Percentiles rank a stretch among this genome's conserved stretches.
Evolutionary conservation across 1,140 invertebrate species (phyloP).

Genomic region (Myzus persicae): DNA sequence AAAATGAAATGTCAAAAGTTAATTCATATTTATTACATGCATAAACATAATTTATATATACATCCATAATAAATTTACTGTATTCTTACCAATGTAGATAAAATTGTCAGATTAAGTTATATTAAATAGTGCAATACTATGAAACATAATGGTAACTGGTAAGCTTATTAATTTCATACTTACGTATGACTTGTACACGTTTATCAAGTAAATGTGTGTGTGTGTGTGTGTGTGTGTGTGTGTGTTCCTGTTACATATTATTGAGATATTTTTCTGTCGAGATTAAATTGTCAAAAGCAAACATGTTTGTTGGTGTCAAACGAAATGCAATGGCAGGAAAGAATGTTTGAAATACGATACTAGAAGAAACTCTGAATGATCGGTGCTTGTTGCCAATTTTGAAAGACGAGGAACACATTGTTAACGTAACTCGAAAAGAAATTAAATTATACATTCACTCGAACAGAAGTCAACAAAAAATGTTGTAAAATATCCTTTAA

Average conservation of each 20-base stretch:
- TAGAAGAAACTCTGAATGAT: neutral
- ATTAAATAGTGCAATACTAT: neutral
- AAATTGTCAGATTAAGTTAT: neutral
- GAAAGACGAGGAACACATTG: neutral
- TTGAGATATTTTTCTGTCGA: neutral
- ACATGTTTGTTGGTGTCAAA: neutral
- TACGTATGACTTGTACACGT: neutral
- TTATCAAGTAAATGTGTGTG: neutral
- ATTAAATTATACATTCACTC: constrained; percentile 21
- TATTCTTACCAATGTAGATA: neutral
- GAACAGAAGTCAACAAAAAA: neutral
- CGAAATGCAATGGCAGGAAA: neutral
- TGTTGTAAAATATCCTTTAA: neutral
- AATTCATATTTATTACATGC: too few species aligned
- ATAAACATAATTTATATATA: too few species aligned
- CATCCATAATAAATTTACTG: neutral
- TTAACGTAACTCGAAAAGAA: neutral
- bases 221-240: neutral
- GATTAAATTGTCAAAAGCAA: constrained; percentile 25
- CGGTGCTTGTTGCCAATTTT: neutral
- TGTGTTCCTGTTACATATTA: neutral
- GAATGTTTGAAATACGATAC: constrained; percentile 20
- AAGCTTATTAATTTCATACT: neutral
- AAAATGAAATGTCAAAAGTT: too few species aligned
- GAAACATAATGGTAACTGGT: neutral